These are phyloP conservation scores for Leptopilina syphax DNA, from an alignment of 2,888 invertebrate genomes.

Conservation along the genomic window DNA sequence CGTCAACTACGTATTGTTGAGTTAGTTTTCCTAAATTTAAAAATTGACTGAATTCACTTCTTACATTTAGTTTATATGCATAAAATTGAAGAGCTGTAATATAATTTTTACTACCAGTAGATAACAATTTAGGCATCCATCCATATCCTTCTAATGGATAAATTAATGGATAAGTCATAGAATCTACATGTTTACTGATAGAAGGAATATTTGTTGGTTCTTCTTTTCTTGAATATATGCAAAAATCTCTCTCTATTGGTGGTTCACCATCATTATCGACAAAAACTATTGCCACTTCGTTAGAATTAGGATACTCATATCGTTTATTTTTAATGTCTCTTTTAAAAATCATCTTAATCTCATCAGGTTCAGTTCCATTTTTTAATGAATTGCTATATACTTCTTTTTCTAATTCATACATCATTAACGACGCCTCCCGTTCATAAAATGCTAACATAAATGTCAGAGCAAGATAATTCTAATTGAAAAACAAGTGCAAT, in stretches of 20 bases:
- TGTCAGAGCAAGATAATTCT: no score
- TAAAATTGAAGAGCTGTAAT: neutral
- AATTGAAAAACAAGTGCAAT: no score
- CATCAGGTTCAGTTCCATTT: neutral
- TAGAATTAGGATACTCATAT: no score
- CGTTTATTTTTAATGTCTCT: no score
- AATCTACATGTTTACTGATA: constrained; percentile 45
- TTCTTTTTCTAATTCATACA: constrained; percentile 41
- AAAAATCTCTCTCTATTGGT: no score
- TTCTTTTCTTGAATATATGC: neutral
- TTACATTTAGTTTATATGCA: constrained; percentile 21
- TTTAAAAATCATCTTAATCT: no score
- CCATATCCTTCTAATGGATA: constrained; percentile 42
- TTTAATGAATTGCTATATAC: neutral
- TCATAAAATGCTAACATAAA: no score
- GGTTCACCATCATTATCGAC: no score
- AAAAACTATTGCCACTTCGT: no score
- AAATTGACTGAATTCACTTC: constrained; percentile 32
- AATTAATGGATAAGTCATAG: constrained; percentile 8
- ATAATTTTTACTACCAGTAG: neutral
- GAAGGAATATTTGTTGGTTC: neutral
- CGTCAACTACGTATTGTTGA: constrained; percentile 32
- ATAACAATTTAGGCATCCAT: constrained; percentile 45
- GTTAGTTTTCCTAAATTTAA: constrained; percentile 26
- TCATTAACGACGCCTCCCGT: no score